Conservation (phyloP, 2,113 vertebrate genomes). For the Oryctolagus cuniculus region mOryCun1.1 NC_091443.1:71310501-71311000, state of each 20-base stretch:
- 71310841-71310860: background rate
- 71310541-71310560: background rate
- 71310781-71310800: background rate
- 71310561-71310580: background rate
- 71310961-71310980: background rate
- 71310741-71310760: background rate
- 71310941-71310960: background rate
- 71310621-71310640: background rate
- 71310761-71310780: background rate
- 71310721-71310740: background rate
- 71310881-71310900: constrained; percentile 7
- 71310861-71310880: background rate
- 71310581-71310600: fast-evolving
- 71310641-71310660: background rate
- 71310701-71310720: background rate
- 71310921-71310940: background rate
- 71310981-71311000: background rate
- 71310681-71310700: background rate
- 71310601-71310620: background rate
- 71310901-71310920: background rate
- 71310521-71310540: background rate
- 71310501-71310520: background rate
- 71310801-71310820: background rate
- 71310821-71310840: background rate
- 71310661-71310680: background rate